A percentile compares a stretch with the other conserved stretches of the same genome.
These are phyloP conservation scores for Pegoplata infirma DNA, from an alignment of 2,888 invertebrate genomes.

Conservation along the genomic window DNA sequence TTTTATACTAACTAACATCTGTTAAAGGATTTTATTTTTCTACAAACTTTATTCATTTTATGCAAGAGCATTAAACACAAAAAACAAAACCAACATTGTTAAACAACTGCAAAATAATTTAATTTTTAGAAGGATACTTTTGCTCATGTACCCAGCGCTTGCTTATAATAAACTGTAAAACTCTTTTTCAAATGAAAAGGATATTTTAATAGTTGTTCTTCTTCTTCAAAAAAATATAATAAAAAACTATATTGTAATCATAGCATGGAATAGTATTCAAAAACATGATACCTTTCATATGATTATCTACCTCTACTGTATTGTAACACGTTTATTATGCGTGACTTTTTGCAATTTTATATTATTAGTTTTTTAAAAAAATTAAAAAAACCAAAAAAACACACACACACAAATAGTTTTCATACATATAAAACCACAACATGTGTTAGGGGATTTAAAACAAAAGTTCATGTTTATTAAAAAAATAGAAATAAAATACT, in stretches of 20 bases:
- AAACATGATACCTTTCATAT: conserved; percentile 4
- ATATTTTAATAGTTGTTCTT: not conserved
- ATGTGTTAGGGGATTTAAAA: conserved; percentile 23
- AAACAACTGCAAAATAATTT: not conserved
- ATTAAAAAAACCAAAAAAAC: not conserved
- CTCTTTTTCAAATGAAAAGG: not conserved
- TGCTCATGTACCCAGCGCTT: not conserved
- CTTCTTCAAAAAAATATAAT: not conserved
- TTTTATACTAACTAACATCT: not conserved
- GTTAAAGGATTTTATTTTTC: not conserved
- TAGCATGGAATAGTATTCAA: not conserved
- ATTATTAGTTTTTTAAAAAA: conserved; percentile 32
- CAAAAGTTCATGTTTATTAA: not conserved
- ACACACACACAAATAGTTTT: not conserved
- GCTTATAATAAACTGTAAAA: not conserved
- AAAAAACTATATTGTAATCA: not conserved
- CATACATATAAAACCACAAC: conserved; percentile 15
- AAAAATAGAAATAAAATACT: not conserved
- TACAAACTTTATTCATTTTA: not conserved
- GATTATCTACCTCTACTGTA: conserved; percentile 4
- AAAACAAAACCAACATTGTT: not conserved
- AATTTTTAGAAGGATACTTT: not conserved
- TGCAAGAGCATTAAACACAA: not conserved
- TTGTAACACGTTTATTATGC: conserved; percentile 51
- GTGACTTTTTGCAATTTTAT: conserved; percentile 57